Evolutionary conservation across 2,888 invertebrate genomes (phyloP).

Genomic region (Stenotaenia linearis): DNA sequence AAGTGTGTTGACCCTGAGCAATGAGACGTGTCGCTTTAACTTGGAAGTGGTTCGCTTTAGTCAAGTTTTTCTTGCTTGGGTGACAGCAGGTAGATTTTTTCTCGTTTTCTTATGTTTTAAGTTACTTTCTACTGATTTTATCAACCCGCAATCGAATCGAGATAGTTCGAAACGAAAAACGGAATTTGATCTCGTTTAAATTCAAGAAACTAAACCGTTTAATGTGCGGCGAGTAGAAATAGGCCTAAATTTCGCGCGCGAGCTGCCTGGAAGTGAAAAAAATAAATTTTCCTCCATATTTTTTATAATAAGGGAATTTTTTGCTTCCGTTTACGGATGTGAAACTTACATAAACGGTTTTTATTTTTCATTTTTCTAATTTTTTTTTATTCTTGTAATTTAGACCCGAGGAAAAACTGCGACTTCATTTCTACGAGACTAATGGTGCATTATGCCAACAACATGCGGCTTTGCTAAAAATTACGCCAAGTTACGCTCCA

Average conservation of each 20-base stretch:
- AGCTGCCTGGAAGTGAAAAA: no score
- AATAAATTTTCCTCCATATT: not conserved
- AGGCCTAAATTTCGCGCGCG: no score
- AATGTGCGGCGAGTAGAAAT: no score
- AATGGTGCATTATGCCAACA: constrained; percentile 45
- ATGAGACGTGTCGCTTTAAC: constrained; percentile 16
- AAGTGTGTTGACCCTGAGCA: constrained; percentile 21
- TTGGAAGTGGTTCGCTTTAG: not conserved
- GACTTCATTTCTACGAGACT: constrained; percentile 28
- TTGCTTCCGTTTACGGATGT: not conserved
- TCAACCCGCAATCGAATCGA: no score
- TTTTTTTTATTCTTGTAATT: not conserved
- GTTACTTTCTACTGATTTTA: no score
- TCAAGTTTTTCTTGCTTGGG: not conserved
- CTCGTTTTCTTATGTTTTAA: not conserved
- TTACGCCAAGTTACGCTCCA: constrained; percentile 45
- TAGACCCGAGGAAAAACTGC: not conserved
- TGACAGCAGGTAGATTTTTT: not conserved
- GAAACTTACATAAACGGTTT: not conserved
- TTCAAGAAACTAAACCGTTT: no score
- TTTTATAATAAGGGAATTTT: not conserved
- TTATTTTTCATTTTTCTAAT: not conserved
- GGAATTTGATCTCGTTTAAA: no score
- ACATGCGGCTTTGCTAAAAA: constrained; percentile 49
- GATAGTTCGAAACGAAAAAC: no score